Conservation (phyloP, 2,797 vertebrate genomes). For the Yasuhikotakia modesta region DNA sequence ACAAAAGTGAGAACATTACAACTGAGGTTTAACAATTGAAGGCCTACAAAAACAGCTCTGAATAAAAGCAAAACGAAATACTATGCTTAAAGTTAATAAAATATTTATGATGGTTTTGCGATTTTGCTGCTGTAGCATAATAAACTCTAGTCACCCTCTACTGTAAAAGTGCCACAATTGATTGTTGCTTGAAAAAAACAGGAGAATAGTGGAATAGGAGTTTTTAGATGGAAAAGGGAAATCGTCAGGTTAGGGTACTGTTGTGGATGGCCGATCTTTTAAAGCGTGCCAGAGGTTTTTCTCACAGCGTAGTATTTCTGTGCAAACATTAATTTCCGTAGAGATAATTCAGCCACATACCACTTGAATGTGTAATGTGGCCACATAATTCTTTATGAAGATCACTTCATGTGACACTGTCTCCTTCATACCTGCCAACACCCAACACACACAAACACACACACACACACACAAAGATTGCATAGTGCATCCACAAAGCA, state of each 20-base stretch:
- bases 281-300: constrained; percentile 12
- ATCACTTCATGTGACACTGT: constrained; percentile 45
- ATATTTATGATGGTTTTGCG: no score
- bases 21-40: no score
- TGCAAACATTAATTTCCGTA: constrained; percentile 44
- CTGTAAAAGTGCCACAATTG: background rate
- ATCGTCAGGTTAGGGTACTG: background rate
- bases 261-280: constrained; percentile 3
- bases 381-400: constrained; percentile 39
- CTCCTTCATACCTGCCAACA: constrained; percentile 51
- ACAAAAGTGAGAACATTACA: no score
- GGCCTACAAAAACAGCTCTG: no score
- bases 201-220: background rate
- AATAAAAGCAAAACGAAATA: no score
- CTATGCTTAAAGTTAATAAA: no score
- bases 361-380: constrained; percentile 47
- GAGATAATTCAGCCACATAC: constrained; percentile 46
- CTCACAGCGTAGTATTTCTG: constrained; percentile 25
- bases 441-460: constrained; percentile 4
- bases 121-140: no score
- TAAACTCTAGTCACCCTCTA: no score
- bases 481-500: constrained; percentile 57
- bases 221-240: background rate
- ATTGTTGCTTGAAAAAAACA: background rate
- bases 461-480: constrained; percentile 45